Evolutionary conservation across 2,113 vertebrate species (phyloP), one percentile per base, ranked within the genome.

Genomic region (Salvelinus sp.): DNA sequence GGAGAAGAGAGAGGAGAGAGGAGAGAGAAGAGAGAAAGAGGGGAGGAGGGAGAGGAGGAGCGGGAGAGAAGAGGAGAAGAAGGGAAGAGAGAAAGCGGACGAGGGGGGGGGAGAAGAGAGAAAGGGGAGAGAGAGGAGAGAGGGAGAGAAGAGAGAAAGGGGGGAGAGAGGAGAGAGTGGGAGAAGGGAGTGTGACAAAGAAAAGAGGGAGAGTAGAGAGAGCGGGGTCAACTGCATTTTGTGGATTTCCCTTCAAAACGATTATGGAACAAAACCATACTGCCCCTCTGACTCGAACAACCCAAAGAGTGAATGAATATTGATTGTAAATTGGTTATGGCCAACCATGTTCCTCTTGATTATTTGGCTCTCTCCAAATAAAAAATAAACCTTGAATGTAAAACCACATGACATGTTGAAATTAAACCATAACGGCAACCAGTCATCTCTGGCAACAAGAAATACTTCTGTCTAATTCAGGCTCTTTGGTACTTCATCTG

Each of bases 371-470:
- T 84, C 79, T 85, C 71, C 72, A 77, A 66, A 81, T 75, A 75
- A 69, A 84, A 76, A 79, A 84, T 78, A 76, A 82, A 82, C 85
- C 83, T 83, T 79, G 72, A 87, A 82, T 80, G 70, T 72, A 81
- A 87, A 87, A 81, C 76, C 81, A 83, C 83, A 79, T 87, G 85
- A 83, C 83, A 79, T 87, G 85, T 84, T 81, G 60, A 69, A 85
- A 30, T 70, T 63, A 81, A 76, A 82, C 18, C 22, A 54, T 30
- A 50, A 60, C 33, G 38, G 27, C 68, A 70, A 48, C 68, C 50
- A 50, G 57, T 14, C 28, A 38, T 73, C 30, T 62, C 23, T 73
- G 28, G 33, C 30, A 50, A 48, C 73, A 57, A 14, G 10, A 50
- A 38, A 4, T 38, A 70, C 33, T 27, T 50, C 58, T 70, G 27